Conservation (phyloP, 2,797 vertebrate species). For the Lepilemur ruficaudatus region DNA sequence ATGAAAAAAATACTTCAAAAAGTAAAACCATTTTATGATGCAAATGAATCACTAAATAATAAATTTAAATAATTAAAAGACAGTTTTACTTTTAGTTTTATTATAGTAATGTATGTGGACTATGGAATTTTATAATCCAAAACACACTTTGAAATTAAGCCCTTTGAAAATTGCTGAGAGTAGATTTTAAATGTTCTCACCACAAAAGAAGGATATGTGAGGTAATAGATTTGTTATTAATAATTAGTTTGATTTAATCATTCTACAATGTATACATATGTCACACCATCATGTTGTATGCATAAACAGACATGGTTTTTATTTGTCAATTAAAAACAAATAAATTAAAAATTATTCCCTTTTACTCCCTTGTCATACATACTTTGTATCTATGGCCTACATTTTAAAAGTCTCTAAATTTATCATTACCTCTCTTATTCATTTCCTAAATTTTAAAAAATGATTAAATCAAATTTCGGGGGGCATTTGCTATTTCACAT, state of each 20-base stretch:
- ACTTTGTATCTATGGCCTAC: not conserved
- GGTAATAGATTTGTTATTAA: not conserved
- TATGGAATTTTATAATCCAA: not conserved
- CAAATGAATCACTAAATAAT: not conserved
- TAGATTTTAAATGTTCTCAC: not conserved
- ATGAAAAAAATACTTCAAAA: not conserved
- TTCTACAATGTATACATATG: too few species aligned
- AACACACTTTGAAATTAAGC: not conserved
- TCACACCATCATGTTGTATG: not conserved
- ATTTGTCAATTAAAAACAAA: not conserved
- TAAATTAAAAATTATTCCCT: not conserved
- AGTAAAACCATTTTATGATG: not conserved
- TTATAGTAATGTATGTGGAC: not conserved
- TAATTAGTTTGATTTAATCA: not conserved
- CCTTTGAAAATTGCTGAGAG: not conserved
- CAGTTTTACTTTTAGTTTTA: not conserved
- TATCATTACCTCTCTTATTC: not conserved
- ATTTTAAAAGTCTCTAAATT: not conserved
- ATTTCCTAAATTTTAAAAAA: not conserved
- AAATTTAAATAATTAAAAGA: not conserved
- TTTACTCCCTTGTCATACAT: not conserved
- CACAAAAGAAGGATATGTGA: not conserved
- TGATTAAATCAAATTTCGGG: not conserved
- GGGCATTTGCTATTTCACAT: not conserved
- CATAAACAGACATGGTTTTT: not conserved